phyloP scores from a whole-genome alignment of 2,888 invertebrate species.

The Diaphora mendica region DNA sequence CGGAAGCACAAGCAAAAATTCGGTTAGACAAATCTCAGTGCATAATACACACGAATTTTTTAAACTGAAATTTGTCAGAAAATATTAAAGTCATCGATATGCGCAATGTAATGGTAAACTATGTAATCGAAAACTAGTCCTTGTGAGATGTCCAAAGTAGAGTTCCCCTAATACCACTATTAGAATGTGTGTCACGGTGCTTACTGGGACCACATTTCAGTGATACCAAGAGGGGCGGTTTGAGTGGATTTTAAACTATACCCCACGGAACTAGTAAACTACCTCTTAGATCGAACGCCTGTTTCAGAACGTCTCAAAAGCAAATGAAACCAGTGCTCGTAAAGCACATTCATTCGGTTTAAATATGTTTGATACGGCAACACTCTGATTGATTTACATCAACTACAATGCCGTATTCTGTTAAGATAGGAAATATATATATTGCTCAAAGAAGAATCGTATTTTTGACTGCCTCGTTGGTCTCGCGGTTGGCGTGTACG shows the following conservation, averaged over 20 bases:
- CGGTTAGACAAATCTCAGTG: no score
- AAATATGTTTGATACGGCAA: background rate
- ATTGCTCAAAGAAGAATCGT: background rate
- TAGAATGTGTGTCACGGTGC: conserved; percentile 82
- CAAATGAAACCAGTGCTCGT: background rate
- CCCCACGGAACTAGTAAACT: conserved; percentile 21
- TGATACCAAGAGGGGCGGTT: conserved; percentile 58
- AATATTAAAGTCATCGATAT: no score
- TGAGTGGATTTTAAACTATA: conserved; percentile 67
- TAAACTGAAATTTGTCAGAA: no score
- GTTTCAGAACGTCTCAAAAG: background rate
- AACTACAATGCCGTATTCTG: background rate
- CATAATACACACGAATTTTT: no score
- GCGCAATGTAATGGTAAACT: background rate
- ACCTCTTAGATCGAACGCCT: background rate
- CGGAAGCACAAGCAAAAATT: no score
- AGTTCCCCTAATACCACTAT: conserved; percentile 72
- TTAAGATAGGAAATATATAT: background rate
- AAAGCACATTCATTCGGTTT: background rate
- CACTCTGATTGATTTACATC: background rate
- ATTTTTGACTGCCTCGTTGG: no score
- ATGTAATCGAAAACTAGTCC: conserved; percentile 26
- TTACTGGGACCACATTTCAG: conserved; percentile 68
- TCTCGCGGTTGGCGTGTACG: no score
- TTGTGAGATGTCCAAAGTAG: conserved; percentile 45